A percentile compares a stretch with the other conserved stretches of the same genome.
These are phyloP conservation scores for Megalops cyprinoides DNA, from an alignment of 2,797 vertebrate genomes.

Conservation along the genomic window DNA sequence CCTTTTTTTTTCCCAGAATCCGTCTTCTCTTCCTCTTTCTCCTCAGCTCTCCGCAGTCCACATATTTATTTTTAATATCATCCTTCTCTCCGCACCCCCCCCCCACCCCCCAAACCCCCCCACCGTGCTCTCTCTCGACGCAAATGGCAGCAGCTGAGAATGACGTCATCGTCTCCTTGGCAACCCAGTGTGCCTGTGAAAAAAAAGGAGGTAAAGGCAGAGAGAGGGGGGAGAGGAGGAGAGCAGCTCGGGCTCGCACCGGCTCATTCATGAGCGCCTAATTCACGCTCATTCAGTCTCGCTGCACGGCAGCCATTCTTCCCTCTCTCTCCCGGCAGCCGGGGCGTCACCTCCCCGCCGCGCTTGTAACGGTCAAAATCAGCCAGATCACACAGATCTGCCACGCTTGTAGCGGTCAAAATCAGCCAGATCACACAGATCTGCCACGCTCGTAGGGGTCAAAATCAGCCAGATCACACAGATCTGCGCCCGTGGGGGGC, in stretches of 20 bases:
- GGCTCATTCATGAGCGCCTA: constrained; percentile 64
- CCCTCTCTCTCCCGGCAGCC: constrained; percentile 32
- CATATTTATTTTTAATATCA: constrained; percentile 67
- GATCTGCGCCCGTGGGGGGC: too few relatives aligned
- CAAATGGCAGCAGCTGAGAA: constrained; percentile 70
- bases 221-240: constrained; percentile 33
- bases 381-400: too few relatives aligned
- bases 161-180: constrained; percentile 73
- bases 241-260: not conserved
- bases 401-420: too few relatives aligned
- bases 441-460: too few relatives aligned
- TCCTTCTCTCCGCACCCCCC: constrained; percentile 52
- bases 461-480: too few relatives aligned
- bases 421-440: too few relatives aligned
- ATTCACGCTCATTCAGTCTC: constrained; percentile 47
- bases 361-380: too few relatives aligned
- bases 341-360: too few relatives aligned
- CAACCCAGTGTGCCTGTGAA: constrained; percentile 63
- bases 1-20: not conserved
- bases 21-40: constrained; percentile 32
- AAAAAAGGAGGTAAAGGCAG: constrained; percentile 27
- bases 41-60: constrained; percentile 40
- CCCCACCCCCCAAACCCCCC: constrained; percentile 48
- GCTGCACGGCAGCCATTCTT: constrained; percentile 21
- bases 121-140: constrained; percentile 51